Conservation (phyloP, 2,113 vertebrate genomes). For the Dromaius novaehollandiae region DNA sequence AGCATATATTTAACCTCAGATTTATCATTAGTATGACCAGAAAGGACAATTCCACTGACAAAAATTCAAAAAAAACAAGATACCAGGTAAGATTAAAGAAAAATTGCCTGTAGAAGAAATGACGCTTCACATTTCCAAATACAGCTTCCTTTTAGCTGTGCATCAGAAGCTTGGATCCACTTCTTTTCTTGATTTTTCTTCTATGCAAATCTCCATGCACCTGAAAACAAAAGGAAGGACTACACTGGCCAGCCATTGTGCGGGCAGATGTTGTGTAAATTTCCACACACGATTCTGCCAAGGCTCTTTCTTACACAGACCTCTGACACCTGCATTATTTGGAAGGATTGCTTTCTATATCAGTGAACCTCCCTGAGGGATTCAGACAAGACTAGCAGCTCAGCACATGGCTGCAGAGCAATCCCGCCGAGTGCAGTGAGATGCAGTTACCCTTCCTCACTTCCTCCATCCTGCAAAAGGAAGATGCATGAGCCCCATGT, state of each 20-base stretch:
- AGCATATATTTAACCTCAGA: not conserved
- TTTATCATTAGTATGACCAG: not conserved
- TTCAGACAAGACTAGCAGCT: conserved; percentile 2
- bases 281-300: conserved; percentile 54
- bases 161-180: not conserved
- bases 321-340: conserved; percentile 61
- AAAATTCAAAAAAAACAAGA: not conserved
- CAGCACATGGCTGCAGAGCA: conserved; percentile 11
- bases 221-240: conserved; percentile 65
- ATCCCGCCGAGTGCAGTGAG: not conserved
- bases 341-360: conserved; percentile 42
- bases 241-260: conserved; percentile 52
- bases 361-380: not conserved
- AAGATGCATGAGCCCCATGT: not conserved
- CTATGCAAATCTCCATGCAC: conserved; percentile 34
- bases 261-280: conserved; percentile 52
- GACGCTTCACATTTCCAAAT: not conserved
- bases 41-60: not conserved
- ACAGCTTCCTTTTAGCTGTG: not conserved
- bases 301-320: conserved; percentile 17
- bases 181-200: conserved; percentile 12
- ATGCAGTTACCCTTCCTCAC: not conserved
- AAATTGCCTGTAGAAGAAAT: not conserved
- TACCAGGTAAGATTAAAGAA: not conserved
- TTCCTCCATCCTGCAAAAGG: not conserved